Evolutionary conservation across 64 coral and sea anemone species (phyloP), one percentile per base, ranked within the genome.

Genomic region (Orbicella faveolata): DNA sequence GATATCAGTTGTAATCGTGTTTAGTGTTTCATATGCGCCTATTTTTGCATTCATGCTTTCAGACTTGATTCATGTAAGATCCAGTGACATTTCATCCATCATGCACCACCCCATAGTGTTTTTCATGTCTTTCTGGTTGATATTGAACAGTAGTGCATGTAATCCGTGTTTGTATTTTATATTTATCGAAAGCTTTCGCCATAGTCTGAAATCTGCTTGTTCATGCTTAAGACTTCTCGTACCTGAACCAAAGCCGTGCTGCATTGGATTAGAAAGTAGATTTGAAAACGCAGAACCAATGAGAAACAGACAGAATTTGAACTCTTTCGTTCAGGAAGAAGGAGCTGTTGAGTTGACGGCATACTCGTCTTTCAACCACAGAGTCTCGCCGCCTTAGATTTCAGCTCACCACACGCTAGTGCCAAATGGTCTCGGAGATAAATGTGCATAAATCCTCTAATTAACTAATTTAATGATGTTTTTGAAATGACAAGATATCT

Each of bases 11-110:
- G 39, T 89, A 39, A 2, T 66, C 6, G 57, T 79, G 14, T 89
- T 89, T 34, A 25, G n/a, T 15, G 63, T 77, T 36, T 89, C 73
- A 52, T 89, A 75, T 75, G 36, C 75, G 18, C 87, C 87, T 0
- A 36, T 62, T 21, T 89, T 79, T 79, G 20, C 36, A 13, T 9
- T 16, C 36, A 7, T 78, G 8, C 37, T 39, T 19, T 44, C 41
- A 21, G 17, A 39, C 20, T 21, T 78, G 41, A 21, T 78, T 52
- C 18, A 78, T 12, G 1, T 23, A 1, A n/a, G 21, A 7, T 78
- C 36, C 17, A 0, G 20, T 78, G 1, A 51, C n/a, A 9, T n/a
- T 23, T n/a, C 23, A 44, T 52, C 51, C 15, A 11, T 52, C 37
- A 25, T 51, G 3, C 15, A 78, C 51, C 0, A 78, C 2, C 75